Conservation (phyloP, 2,888 invertebrate genomes). For the Brachylomia viminalis region DNA sequence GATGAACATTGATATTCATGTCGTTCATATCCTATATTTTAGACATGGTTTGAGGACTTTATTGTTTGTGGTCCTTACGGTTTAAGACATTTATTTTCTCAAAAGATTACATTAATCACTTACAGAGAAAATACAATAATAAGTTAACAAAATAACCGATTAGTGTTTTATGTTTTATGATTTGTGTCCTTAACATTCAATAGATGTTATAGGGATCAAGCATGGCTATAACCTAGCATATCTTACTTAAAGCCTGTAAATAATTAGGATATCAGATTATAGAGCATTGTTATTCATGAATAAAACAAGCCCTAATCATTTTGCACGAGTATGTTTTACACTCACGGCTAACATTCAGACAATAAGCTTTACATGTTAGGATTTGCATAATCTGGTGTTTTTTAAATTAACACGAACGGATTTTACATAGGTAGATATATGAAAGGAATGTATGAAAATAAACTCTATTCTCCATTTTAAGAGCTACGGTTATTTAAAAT, state of each 20-base stretch:
- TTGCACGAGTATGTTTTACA: constrained; percentile 46
- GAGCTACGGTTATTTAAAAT: constrained; percentile 18
- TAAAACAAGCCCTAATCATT: constrained; percentile 40
- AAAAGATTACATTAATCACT: too few relatives aligned
- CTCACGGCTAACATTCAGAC: constrained; percentile 52
- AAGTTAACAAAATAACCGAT: too few relatives aligned
- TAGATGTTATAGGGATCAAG: neutral
- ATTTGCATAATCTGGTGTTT: constrained; percentile 66
- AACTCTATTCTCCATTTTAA: constrained; percentile 38
- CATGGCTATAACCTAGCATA: neutral
- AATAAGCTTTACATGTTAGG: constrained; percentile 63
- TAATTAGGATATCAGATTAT: constrained; percentile 28
- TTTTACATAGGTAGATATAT: constrained; percentile 34
- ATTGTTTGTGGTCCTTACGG: neutral
- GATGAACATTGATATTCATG: neutral
- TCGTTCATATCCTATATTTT: neutral
- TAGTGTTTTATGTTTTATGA: too few relatives aligned
- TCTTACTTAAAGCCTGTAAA: constrained; percentile 9
- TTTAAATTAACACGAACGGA: constrained; percentile 59
- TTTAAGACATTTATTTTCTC: too few relatives aligned
- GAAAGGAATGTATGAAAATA: constrained; percentile 49
- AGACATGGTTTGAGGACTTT: neutral
- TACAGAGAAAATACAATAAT: too few relatives aligned
- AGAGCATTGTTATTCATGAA: constrained; percentile 37
- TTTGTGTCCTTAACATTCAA: neutral